Evolutionary conservation across 2,797 vertebrate genomes (phyloP).

Genomic region (Eospalax fontanierii): DNA sequence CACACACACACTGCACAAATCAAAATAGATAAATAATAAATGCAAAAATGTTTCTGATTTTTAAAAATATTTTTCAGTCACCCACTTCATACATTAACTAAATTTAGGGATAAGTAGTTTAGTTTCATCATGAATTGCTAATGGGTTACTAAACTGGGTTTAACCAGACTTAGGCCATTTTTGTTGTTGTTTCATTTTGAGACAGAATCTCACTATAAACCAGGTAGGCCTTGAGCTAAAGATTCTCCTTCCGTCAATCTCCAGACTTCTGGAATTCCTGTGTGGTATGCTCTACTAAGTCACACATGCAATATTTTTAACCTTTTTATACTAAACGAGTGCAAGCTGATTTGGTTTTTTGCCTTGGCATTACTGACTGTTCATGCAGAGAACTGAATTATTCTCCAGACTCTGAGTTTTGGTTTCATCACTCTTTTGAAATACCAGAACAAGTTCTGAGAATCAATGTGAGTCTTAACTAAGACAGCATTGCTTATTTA

Average conservation of each 20-base stretch:
- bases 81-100: neutral
- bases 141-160: neutral
- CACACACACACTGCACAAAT: neutral
- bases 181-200: neutral
- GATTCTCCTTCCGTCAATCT: neutral
- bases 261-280: too few relatives aligned
- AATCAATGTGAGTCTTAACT: neutral
- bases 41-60: neutral
- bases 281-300: neutral
- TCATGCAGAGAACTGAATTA: neutral
- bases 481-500: slow-evolving; percentile 61
- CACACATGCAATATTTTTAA: neutral
- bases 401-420: neutral
- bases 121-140: neutral
- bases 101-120: slow-evolving; percentile 15
- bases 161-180: neutral
- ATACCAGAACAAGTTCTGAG: slow-evolving; percentile 1
- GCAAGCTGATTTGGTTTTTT: neutral
- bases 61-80: neutral
- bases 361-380: neutral
- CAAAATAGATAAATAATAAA: neutral
- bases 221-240: neutral
- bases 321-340: slow-evolving; percentile 8
- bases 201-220: neutral
- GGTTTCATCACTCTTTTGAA: slow-evolving; percentile 40